Conservation (phyloP, 2,113 vertebrate species). For the Sula dactylatra region DNA sequence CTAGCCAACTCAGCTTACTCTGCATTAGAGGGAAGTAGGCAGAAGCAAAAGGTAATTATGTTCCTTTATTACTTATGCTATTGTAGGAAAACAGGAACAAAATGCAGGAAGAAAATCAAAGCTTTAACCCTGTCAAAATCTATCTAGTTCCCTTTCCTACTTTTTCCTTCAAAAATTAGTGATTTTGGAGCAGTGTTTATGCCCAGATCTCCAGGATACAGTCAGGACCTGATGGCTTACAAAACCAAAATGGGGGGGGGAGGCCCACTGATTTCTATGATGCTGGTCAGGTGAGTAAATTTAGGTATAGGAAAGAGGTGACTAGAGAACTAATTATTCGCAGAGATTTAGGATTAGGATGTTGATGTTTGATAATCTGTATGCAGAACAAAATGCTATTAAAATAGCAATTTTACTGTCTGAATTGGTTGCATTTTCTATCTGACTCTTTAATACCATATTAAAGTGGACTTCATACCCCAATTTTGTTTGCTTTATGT, state of each 20-base stretch:
- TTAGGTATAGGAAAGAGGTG: neutral
- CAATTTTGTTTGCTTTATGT: neutral
- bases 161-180: neutral
- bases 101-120: neutral
- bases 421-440: neutral
- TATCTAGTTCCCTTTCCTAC: neutral
- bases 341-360: neutral
- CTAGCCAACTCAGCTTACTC: neutral
- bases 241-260: neutral
- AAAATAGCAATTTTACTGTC: neutral
- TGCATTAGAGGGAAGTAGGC: neutral
- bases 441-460: neutral
- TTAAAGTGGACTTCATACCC: neutral
- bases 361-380: neutral
- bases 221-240: neutral
- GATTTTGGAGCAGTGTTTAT: neutral
- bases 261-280: neutral
- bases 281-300: neutral
- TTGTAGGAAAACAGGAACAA: neutral
- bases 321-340: neutral
- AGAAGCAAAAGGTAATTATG: accelerated
- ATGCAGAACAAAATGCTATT: neutral
- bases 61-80: neutral
- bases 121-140: neutral
- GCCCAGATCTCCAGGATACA: neutral